Percentiles rank a stretch among this genome's conserved stretches.
These are phyloP conservation scores for Boleophthalmus pectinirostris DNA, from an alignment of 2,113 vertebrate genomes.

Conservation along the genomic window DNA sequence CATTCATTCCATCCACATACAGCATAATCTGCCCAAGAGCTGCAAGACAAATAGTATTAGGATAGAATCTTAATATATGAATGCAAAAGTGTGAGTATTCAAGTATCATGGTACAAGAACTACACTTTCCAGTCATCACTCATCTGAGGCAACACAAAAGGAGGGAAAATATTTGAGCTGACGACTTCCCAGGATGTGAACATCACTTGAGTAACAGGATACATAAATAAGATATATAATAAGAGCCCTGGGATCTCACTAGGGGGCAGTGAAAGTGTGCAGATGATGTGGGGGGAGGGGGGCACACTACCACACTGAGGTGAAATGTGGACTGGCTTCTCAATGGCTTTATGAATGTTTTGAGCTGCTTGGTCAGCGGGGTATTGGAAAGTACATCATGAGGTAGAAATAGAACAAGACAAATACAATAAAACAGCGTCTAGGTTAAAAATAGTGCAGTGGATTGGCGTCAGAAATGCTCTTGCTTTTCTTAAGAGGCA, in stretches of 20 bases:
- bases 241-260: constrained; percentile 62
- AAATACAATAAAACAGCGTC: constrained; percentile 17
- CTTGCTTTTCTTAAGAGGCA: constrained; percentile 40
- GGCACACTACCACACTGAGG: constrained; percentile 48
- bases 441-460: constrained; percentile 17
- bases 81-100: neutral
- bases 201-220: constrained; percentile 74
- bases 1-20: constrained; percentile 98
- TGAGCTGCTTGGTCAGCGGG: neutral
- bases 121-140: constrained; percentile 13
- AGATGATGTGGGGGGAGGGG: constrained; percentile 50
- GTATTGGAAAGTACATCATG: neutral
- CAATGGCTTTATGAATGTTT: constrained; percentile 10
- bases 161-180: constrained; percentile 54
- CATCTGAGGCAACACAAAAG: constrained; percentile 30
- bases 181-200: constrained; percentile 53
- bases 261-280: constrained; percentile 56
- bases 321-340: constrained; percentile 26
- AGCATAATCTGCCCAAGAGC: constrained; percentile 98
- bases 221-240: constrained; percentile 73
- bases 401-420: constrained; percentile 11
- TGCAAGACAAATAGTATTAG: constrained; percentile 48
- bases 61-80: neutral
- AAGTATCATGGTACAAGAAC: constrained; percentile 13
- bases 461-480: constrained; percentile 30